Percentiles rank a stretch among this genome's conserved stretches.
Evolutionary conservation across 2,113 vertebrate genomes (phyloP).

Genomic region (Haemorhous mexicanus): DNA sequence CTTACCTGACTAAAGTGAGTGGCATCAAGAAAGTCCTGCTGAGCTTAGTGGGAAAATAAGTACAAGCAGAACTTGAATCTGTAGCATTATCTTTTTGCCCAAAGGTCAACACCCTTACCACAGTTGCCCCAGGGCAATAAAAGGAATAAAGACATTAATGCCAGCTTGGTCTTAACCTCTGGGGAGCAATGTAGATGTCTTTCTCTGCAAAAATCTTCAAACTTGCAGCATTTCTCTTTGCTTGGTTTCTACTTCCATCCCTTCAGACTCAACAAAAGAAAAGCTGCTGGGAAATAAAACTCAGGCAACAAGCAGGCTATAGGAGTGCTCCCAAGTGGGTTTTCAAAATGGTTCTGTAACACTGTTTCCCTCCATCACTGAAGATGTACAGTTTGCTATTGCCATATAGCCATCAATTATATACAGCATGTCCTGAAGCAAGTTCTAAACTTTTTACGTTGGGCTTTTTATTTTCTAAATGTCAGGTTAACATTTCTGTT

Average conservation of each 20-base stretch:
- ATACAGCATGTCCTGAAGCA: neutral
- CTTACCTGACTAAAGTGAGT: neutral
- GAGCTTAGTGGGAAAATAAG: neutral
- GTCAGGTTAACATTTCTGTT: neutral
- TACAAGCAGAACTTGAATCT: neutral
- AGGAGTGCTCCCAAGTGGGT: neutral
- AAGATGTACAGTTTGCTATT: neutral
- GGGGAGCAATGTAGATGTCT: neutral
- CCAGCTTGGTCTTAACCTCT: neutral
- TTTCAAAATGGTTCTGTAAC: conserved; percentile 19
- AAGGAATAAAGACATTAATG: neutral
- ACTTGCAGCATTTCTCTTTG: neutral
- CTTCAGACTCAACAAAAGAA: neutral
- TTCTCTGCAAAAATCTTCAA: neutral
- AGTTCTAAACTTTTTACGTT: neutral
- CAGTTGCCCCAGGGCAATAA: neutral
- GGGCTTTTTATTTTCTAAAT: neutral
- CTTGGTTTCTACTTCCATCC: neutral
- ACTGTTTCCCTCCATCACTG: neutral
- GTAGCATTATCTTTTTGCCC: neutral
- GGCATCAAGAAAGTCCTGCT: neutral
- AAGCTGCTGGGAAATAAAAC: neutral
- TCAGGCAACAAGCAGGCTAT: neutral
- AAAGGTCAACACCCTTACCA: neutral
- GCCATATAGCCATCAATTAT: neutral